Evolutionary conservation across 2,888 invertebrate genomes (phyloP).

Genomic region (Thera britannica): DNA sequence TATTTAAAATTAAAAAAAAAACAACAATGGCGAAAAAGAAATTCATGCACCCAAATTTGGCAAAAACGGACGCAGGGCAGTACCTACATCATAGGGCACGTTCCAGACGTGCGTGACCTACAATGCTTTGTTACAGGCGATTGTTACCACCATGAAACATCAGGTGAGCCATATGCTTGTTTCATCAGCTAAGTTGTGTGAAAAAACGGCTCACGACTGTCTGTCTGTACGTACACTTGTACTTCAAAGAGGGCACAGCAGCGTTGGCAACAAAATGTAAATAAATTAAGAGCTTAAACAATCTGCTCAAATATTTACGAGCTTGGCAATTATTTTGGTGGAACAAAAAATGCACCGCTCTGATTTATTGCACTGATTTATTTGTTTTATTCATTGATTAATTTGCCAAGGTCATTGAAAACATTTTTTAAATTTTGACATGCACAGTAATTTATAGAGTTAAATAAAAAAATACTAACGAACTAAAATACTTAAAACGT

Average conservation of each 20-base stretch:
- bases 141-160: too few species aligned
- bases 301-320: conserved; percentile 30
- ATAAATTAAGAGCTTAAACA: conserved; percentile 29
- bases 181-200: neutral
- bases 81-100: too few species aligned
- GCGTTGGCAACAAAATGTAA: conserved; percentile 25
- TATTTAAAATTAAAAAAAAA: too few species aligned
- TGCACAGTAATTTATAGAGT: too few species aligned
- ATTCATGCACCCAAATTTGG: too few species aligned
- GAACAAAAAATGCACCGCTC: conserved; percentile 25
- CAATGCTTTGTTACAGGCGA: too few species aligned
- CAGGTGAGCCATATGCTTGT: too few species aligned
- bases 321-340: conserved; percentile 28
- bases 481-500: too few species aligned
- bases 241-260: conserved; percentile 6
- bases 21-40: too few species aligned
- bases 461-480: too few species aligned
- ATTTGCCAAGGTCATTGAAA: conserved; percentile 5
- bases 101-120: too few species aligned
- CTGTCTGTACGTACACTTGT: conserved; percentile 3
- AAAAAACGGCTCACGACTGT: conserved; percentile 4
- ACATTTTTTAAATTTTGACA: neutral
- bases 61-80: too few species aligned
- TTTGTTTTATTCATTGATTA: conserved; percentile 15
- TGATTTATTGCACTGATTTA: conserved; percentile 30